Base-by-base conservation (phyloP, 2,797 vertebrate genomes). In the Anguilla megastoma region DNA sequence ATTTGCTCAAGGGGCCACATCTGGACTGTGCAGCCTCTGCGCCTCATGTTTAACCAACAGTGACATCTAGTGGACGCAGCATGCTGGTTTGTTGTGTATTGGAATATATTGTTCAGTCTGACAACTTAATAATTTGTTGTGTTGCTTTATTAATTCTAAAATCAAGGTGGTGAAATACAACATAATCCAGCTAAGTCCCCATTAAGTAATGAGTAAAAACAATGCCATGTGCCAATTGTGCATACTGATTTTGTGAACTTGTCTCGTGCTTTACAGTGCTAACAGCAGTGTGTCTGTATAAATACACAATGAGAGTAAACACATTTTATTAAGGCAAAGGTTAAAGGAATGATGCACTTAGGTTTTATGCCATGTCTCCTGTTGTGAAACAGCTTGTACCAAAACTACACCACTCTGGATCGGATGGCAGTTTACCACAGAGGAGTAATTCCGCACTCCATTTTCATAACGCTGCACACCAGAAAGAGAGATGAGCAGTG, bases 31-130 rank as follows among this genome's bases (percentile, higher is more conserved):
- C 60, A 87, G 41, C n/a, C 8, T 80, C 54, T 84, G n/a, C 36
- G 33, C n/a, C 80, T 24, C 16, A 87, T 50, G 48, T 87, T 82
- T 48, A 66, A 80, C 58, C 36, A 60, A 87, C 63, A 54, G 79
- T 85, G 82, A 84, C 80, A 84, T 87, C 87, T 87, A 84, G 87
- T 87, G 87, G 87, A 87, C 27, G 8, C 18, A 82, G 8, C 41
- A 48, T 45, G 79, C 18, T 50, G 7, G 24, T 82, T 45, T 24
- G 79, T 30, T 50, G 18, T n/a, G 21, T 10, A n/a, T 27, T 48
- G 36, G 12, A 79, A 79, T 36, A 3, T 71, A 12, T 36, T 79
- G 74, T 36, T 79, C 6, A 50, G 45, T 82, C 45, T 48, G 79
- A 50, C 45, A 50, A 18, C 3, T 24, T 48, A 12, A 76, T 5